Evolutionary conservation across 2,113 vertebrate species (phyloP), one percentile per base, ranked within the genome.

Genomic region (Cebidichthys violaceus): DNA sequence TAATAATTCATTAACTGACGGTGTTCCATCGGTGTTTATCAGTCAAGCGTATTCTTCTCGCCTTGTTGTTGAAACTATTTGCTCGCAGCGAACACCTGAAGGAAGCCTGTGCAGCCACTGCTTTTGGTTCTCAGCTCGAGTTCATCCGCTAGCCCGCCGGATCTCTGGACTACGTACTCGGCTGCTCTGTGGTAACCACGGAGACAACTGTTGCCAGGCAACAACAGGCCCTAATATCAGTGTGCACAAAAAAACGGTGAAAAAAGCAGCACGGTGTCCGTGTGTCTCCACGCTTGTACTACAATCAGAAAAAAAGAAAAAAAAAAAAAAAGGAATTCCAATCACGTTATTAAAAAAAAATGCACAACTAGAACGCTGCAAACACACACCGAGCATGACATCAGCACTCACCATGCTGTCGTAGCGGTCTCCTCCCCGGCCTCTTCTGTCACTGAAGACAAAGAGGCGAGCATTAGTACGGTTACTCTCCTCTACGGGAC

Each of bases 401-500:
- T 27, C 67, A 27, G 31, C 55, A 84, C 96, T 82, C 95, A 99
- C 98, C 98, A 99, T 97, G 94, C 97, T 97, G 90, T 99, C 97
- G 0, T 98, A 99, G 75, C 97, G 97, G 52, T 99, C 98, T 90
- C 96, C 96, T 0, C 96, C 97, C 93, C 98, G 93, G 82, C 96
- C 96, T 89, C 98, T 95, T 91, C 97, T 95, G 92, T 99, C 97
- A 67, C 97, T 96, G 31, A 71, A 68, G 59, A 82, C 70, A 90
- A 70, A 77, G 70, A 76, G 1, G 4, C 41, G 35, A 8, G 52
- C 29, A 52, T 89, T 82, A 82, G 35, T 52, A 81, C 2, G 35
- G 62, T 60, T 75, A 72, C 27, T 62, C 14, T 41, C 47, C 37
- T 59, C 45, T 9, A 24, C 31, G 70, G 14, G 59, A 70, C 50